Evolutionary conservation across 2,113 vertebrate species (phyloP), one percentile per base, ranked within the genome.

Genomic region (Actenoides hombroni): DNA sequence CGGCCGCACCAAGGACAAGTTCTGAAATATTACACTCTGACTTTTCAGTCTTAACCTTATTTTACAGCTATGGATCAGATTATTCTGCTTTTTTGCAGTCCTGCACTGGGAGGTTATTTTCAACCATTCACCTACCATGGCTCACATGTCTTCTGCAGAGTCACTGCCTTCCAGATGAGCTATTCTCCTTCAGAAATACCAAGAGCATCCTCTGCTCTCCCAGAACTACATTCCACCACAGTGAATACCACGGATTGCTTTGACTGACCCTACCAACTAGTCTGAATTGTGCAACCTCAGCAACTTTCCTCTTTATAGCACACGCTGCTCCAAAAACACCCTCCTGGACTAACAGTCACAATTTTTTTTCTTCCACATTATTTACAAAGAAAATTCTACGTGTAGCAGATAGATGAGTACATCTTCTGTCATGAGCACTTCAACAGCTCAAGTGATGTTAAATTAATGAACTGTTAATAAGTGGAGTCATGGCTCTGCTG

Each of bases 381-480:
- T 78, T 91, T 84, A 70, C 56, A 33, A 88, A 87, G 86, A 79
- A 80, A 82, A 83, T 75, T 53, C 37, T 90, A 56, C 18, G 17
- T 0, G 0, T 16, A 82, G 73, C 31, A 91, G 64, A 82, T 2
- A 86, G 65, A 83, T 19, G 61, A 87, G 65, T 37, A 65, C 53
- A 56, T 83, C 76, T 79, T 92, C 80, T 57, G 65, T 75, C 81
- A 54, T 3, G 23, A 90, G 79, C 83, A 79, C 67, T 85, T 92
- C 88, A 94, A 79, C 91, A 96, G 78, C 63, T 87, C 90, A 92
- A 94, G 40, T 82, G 67, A 95, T 89, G 74, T 79, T 91, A 94
- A 89, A 97, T 87, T 89, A 89, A 97, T 89, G 83, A 97, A 86
- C 83, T 79, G 90, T 70, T 94, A 95, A 91, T 76, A 93, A 96